Evolutionary conservation across 2,888 invertebrate species (phyloP).

Genomic region (Meganola albula): DNA sequence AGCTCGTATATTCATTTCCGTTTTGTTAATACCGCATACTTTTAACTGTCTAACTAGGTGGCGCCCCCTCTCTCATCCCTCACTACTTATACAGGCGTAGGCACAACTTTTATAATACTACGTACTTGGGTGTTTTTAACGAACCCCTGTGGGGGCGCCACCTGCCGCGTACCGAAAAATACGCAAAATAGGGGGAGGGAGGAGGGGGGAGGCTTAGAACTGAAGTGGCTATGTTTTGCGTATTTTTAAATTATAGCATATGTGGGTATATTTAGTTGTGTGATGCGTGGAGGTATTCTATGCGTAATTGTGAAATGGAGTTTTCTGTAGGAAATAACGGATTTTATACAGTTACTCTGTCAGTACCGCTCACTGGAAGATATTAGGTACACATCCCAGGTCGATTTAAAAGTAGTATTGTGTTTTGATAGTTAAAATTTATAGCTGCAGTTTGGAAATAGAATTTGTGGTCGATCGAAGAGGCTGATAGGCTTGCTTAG

Average conservation of each 20-base stretch:
- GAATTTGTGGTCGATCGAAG: no score
- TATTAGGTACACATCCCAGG: no score
- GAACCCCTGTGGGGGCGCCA: constrained; percentile 67
- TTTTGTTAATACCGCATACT: constrained; percentile 78
- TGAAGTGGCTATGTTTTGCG: constrained; percentile 76
- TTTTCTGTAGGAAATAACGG: no score
- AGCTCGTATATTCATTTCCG: constrained; percentile 77
- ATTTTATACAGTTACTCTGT: no score
- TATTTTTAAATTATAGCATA: constrained; percentile 76
- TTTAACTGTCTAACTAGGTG: constrained; percentile 78
- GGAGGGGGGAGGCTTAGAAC: constrained; percentile 59
- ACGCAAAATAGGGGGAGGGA: constrained; percentile 66
- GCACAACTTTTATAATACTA: constrained; percentile 78
- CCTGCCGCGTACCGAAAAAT: constrained; percentile 78
- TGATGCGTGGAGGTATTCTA: no score
- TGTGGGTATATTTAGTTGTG: constrained; percentile 67
- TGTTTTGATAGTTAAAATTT: no score
- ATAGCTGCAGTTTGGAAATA: no score
- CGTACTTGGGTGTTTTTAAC: constrained; percentile 76
- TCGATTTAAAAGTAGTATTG: no score
- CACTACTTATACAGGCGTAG: constrained; percentile 77
- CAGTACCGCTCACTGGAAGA: no score
- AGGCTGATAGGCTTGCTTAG: no score
- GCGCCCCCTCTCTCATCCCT: constrained; percentile 37
- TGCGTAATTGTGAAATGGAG: background rate